phyloP scores from a whole-genome alignment of 2,113 vertebrate genomes.

The Pelecanoides urinatrix region DNA sequence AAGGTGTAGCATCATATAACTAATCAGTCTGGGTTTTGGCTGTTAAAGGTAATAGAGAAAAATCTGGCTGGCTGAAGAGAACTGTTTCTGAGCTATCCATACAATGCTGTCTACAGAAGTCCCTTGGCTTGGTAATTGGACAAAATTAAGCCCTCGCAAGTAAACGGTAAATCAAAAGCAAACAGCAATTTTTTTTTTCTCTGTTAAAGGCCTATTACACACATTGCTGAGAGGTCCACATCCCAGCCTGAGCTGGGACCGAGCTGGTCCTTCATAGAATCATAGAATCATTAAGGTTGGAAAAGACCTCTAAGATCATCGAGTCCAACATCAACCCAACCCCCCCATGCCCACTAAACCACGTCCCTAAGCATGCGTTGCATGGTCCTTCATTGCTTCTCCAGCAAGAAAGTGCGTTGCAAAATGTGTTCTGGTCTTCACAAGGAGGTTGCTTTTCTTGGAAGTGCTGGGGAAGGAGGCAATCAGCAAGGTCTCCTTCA shows the following conservation, averaged over 20 bases:
- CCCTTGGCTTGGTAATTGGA: not conserved
- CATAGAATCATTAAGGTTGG: too few species aligned
- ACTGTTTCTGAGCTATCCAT: not conserved
- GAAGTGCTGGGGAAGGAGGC: not conserved
- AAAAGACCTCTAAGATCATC: too few species aligned
- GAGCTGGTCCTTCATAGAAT: not conserved
- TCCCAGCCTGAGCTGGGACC: not conserved
- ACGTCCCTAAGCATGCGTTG: too few species aligned
- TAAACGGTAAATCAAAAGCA: not conserved
- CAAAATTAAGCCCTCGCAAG: not conserved
- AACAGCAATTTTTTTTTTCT: not conserved
- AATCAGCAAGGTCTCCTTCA: not conserved
- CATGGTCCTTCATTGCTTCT: not conserved
- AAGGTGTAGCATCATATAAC: not conserved
- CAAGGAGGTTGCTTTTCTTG: not conserved
- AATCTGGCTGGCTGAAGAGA: not conserved
- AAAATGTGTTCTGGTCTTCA: fast-evolving
- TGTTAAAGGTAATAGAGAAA: not conserved
- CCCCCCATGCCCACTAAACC: too few species aligned
- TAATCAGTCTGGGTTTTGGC: not conserved
- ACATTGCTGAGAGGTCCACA: not conserved
- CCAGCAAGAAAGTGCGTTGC: not conserved
- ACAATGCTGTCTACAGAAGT: not conserved
- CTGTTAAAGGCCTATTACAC: not conserved
- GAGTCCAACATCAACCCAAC: too few species aligned